A percentile compares a stretch with the other conserved stretches of the same genome.
phyloP scores from a whole-genome alignment of 1,140 invertebrate species.

The Coenobita brevimanus region DNA sequence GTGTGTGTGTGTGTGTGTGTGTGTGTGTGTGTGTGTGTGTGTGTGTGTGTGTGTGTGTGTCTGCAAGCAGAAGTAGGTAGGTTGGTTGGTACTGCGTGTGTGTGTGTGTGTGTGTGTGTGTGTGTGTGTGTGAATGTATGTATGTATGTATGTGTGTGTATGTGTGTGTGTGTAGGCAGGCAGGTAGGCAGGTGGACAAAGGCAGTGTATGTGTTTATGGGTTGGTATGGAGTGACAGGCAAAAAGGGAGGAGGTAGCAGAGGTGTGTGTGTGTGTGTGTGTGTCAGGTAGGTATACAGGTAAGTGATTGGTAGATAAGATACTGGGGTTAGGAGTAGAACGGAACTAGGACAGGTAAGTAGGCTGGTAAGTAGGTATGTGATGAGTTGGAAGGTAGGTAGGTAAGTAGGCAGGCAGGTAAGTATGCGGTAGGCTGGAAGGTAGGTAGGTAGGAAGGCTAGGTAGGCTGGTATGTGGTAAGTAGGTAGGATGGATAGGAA shows the following conservation, averaged over 20 bases:
- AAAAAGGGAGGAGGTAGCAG: neutral
- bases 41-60: conserved; percentile 26
- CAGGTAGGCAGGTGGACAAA: no score
- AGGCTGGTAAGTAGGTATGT: no score
- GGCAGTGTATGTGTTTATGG: no score
- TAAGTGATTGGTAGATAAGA: no score
- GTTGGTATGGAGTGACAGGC: neutral
- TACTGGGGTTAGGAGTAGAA: no score
- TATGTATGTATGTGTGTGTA: no score
- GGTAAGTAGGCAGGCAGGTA: no score
- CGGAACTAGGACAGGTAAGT: no score
- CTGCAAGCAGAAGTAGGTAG: neutral
- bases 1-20: neutral
- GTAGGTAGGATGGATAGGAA: neutral
- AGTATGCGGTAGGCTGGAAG: neutral
- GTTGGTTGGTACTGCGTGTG: neutral
- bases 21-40: conserved; percentile 32
- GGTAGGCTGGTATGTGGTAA: neutral
- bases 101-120: conserved; percentile 32
- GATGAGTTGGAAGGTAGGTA: no score
- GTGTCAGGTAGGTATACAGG: no score
- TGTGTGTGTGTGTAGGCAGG: no score
- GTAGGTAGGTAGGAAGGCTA: neutral
- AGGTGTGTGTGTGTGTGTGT: neutral
- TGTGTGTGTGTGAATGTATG: conserved; percentile 9